phyloP scores from a whole-genome alignment of 2,113 vertebrate species.

The Pollachius pollachius region DNA sequence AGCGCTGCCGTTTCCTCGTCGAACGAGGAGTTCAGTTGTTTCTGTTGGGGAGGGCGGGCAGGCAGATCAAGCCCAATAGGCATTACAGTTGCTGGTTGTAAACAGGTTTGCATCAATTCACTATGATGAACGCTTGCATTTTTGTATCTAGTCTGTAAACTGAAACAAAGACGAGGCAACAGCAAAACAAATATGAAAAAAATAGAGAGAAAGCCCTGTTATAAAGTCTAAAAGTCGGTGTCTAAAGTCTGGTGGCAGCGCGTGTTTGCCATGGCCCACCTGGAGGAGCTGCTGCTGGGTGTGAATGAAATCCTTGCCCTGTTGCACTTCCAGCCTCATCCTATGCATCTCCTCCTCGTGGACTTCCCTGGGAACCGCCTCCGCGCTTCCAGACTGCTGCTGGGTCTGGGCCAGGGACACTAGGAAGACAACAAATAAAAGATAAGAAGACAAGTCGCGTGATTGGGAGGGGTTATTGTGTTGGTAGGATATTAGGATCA shows the following conservation, averaged over 20 bases:
- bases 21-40: conserved; percentile 84
- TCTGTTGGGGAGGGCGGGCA: conserved; percentile 61
- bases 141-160: not conserved
- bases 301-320: conserved; percentile 94
- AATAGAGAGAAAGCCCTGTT: no score
- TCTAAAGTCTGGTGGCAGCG: not conserved
- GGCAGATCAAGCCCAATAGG: no score
- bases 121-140: no score
- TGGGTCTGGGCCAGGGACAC: conserved; percentile 80
- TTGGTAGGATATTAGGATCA: no score
- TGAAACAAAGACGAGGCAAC: no score
- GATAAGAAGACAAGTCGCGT: no score
- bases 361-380: conserved; percentile 81
- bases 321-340: conserved; percentile 87
- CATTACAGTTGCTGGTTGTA: no score
- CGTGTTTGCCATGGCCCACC: conserved; percentile 62
- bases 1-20: conserved; percentile 89
- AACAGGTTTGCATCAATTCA: no score
- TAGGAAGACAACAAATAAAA: conserved; percentile 43
- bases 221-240: no score
- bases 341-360: conserved; percentile 88
- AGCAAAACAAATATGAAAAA: no score
- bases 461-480: no score
- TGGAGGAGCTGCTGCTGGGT: conserved; percentile 92
- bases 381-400: conserved; percentile 67